Conservation (phyloP, 2,888 invertebrate genomes). For the Nephrotoma flavescens region DNA sequence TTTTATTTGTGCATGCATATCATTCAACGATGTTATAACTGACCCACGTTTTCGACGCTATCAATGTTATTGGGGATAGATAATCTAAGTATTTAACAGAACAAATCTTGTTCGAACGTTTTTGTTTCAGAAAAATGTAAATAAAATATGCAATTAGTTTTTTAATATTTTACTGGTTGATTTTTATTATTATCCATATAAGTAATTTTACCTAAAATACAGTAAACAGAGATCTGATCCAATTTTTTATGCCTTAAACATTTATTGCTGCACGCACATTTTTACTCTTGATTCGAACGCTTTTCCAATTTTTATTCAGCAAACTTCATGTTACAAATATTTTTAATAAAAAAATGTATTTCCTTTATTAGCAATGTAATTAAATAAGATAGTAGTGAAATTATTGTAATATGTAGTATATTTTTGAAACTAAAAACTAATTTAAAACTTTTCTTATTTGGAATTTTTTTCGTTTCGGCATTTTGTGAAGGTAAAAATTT, state of each 20-base stretch:
- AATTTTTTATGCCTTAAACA: background rate
- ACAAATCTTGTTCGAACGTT: no score
- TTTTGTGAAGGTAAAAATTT: background rate
- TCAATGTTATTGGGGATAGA: no score
- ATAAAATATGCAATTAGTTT: background rate
- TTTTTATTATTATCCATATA: background rate
- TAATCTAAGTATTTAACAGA: no score
- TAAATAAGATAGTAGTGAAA: background rate
- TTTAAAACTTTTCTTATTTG: background rate
- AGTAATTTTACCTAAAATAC: background rate
- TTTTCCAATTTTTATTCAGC: background rate
- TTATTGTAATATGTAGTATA: background rate
- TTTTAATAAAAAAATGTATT: background rate
- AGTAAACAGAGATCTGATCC: background rate
- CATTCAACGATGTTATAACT: no score
- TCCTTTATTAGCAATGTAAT: background rate
- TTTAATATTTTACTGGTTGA: background rate
- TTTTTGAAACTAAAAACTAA: background rate
- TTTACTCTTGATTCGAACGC: background rate
- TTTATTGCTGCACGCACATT: background rate
- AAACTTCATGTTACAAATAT: background rate
- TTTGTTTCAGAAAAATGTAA: no score
- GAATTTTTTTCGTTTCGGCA: background rate
- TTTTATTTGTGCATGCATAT: no score
- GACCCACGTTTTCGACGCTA: no score